phyloP scores from a whole-genome alignment of 1,140 invertebrate genomes.

The Orchestia grillus region DNA sequence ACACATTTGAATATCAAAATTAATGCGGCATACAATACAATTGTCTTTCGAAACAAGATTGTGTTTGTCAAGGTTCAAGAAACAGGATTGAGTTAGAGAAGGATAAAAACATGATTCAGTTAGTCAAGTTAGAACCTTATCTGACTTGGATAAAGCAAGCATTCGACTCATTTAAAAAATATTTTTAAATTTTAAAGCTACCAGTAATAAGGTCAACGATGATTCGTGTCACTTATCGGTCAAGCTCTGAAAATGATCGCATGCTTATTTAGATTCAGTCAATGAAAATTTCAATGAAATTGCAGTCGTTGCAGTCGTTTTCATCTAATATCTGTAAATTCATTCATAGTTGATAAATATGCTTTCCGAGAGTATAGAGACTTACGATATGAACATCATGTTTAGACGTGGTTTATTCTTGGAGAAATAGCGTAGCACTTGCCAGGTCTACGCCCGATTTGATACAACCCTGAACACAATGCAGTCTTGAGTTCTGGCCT shows the following conservation, averaged over 20 bases:
- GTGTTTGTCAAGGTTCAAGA: too few relatives aligned
- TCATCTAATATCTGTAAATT: background rate
- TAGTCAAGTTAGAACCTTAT: too few relatives aligned
- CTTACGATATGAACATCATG: background rate
- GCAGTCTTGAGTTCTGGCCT: background rate
- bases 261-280: background rate
- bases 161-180: too few relatives aligned
- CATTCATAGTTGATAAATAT: background rate
- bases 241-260: background rate
- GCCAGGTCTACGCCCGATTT: background rate
- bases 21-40: too few relatives aligned
- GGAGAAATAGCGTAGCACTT: background rate
- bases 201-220: too few relatives aligned
- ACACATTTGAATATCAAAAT: too few relatives aligned
- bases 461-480: background rate
- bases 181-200: too few relatives aligned
- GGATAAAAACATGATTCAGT: too few relatives aligned
- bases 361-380: background rate
- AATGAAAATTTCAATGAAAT: background rate
- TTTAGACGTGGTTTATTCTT: background rate
- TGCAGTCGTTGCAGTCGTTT: background rate
- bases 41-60: too few relatives aligned
- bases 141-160: too few relatives aligned
- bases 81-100: too few relatives aligned
- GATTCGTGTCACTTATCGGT: background rate